Base-by-base conservation (phyloP, 2,797 vertebrate species). In the Trachurus trachurus region DNA sequence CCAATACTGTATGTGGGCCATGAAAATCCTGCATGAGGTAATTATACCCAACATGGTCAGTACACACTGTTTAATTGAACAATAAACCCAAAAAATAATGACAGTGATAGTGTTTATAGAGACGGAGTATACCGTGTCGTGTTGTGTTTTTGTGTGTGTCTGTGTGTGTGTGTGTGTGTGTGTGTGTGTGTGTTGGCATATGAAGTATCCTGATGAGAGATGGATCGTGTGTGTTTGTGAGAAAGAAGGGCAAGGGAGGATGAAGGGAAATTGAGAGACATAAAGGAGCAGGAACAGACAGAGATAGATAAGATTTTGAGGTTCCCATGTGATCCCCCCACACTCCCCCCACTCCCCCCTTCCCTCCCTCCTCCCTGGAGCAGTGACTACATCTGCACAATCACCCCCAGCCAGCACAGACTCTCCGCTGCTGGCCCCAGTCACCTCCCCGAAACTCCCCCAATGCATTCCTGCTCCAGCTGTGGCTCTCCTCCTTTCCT, bases 401-500 rank as follows among this genome's bases (percentile, higher is more conserved):
- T 78, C 80, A 78, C 88, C 91, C 90, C 88, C 90, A 90, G 90
- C 93, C 92, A 88, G 88, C 76, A 56, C 42, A 71, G 89, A 86
- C 85, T 91, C 84, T 67, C 76, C 74, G 78, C 84, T 87, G 88
- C 84, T 87, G 88, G 88, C 92, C 86, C 80, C 87, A 71, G 87
- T 90, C 87, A 78, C 90, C 92, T 89, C 88, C 87, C 87, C 67
- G 69, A 79, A 90, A 88, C 82, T 83, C 87, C 87, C 86, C 77
- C 60, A 62, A 66, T 88, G 88, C 94, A 94, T 95, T 95, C 93
- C 92, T 92, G 82, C 91, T 88, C 93, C 95, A 95, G 94, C 94
- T 95, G 95, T 92, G 91, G 87, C 89, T 91, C 88, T 92, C 92
- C 89, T 89, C 90, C 90, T 86, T 88, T 81, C 68, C n/a, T n/a